Percentiles rank a stretch among this genome's conserved stretches.
Evolutionary conservation across 2,113 vertebrate species (phyloP).

Genomic region (Gadus macrocephalus): DNA sequence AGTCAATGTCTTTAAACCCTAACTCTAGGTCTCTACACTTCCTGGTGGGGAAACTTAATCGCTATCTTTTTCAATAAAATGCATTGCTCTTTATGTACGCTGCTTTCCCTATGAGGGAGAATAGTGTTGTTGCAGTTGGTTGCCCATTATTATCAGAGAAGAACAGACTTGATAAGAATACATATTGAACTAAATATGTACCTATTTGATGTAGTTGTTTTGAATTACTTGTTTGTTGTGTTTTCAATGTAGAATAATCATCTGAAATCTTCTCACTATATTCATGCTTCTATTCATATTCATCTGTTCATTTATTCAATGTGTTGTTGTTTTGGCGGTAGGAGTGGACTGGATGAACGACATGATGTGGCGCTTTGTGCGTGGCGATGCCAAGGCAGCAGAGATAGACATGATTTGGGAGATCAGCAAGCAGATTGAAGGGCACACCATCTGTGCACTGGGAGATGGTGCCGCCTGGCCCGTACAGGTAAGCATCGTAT

Average conservation of each 20-base stretch:
- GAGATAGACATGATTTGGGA: constrained; percentile 98
- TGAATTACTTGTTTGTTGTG: not conserved
- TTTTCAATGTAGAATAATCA: not conserved
- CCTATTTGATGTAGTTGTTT: not conserved
- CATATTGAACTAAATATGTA: not conserved
- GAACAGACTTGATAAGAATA: not conserved
- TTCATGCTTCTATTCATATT: not conserved
- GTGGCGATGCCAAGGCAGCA: constrained; percentile 73
- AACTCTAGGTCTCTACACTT: too few species aligned
- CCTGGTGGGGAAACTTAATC: not conserved
- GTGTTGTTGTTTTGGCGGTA: constrained; percentile 37
- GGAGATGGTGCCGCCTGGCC: constrained; percentile 95
- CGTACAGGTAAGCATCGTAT: constrained; percentile 78
- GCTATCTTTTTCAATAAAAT: not conserved
- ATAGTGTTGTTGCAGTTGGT: not conserved
- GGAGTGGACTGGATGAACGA: constrained; percentile 99
- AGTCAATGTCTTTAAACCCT: not conserved
- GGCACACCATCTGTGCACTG: constrained; percentile 94
- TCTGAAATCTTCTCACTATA: not conserved
- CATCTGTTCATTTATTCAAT: not conserved
- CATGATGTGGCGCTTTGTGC: constrained; percentile 93
- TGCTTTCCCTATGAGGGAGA: not conserved
- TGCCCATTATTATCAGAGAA: too few species aligned
- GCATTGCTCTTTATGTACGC: not conserved
- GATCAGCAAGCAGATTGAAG: constrained; percentile 97